Percentiles rank a stretch among this genome's conserved stretches.
Conservation (phyloP, 2,797 vertebrate genomes). For the Oreortyx pictus region DNA sequence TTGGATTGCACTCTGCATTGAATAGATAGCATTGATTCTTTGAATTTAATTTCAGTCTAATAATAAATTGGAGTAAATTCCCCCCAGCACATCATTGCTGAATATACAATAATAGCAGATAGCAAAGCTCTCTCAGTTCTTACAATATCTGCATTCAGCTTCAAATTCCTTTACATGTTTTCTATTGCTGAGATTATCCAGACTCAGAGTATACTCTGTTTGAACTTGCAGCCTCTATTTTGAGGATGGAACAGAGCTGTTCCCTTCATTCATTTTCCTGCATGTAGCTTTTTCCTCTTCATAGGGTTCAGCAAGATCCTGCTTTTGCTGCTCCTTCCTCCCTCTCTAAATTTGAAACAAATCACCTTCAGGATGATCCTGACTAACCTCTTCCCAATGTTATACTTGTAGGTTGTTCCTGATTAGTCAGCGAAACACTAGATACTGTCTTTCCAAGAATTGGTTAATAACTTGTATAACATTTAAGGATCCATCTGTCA, state of each 20-base stretch:
- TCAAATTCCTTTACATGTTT: neutral
- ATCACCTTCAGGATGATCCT: neutral
- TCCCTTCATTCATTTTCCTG: neutral
- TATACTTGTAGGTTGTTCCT: neutral
- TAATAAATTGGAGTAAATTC: constrained; percentile 9
- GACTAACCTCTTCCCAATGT: neutral
- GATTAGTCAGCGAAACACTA: neutral
- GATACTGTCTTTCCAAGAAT: neutral
- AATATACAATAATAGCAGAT: neutral
- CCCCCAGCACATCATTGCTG: neutral
- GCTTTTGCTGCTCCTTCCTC: neutral
- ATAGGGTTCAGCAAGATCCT: neutral
- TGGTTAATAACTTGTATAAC: neutral
- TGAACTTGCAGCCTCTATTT: constrained; percentile 1
- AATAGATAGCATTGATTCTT: constrained; percentile 22
- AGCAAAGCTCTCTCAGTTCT: neutral
- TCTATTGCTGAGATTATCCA: neutral
- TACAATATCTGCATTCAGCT: neutral
- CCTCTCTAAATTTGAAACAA: neutral
- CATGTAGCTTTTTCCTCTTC: neutral
- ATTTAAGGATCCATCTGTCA: neutral
- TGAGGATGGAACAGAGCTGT: neutral
- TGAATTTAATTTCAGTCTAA: constrained; percentile 21
- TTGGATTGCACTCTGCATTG: neutral
- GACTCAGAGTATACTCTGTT: neutral